phyloP scores from a whole-genome alignment of 1,140 invertebrate species.

The Hyles vespertilio region DNA sequence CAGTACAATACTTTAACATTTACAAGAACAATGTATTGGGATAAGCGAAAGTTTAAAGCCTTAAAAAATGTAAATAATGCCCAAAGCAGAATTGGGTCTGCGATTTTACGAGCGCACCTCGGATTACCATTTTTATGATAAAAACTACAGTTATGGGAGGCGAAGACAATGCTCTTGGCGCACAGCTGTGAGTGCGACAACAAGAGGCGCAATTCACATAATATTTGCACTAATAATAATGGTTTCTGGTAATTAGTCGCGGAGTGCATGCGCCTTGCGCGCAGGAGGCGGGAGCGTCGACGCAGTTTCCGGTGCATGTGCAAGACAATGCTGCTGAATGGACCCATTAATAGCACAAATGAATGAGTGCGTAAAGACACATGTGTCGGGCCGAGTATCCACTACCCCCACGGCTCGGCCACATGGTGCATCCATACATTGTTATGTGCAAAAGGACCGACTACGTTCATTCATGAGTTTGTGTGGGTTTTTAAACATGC shows the following conservation, averaged over 20 bases:
- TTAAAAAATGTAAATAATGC: too few relatives aligned
- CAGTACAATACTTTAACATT: too few relatives aligned
- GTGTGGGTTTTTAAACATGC: conserved; percentile 11
- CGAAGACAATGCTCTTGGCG: not conserved
- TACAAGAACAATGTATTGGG: not conserved
- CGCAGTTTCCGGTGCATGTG: conserved; percentile 65
- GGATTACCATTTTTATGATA: not conserved
- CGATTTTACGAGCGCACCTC: not conserved
- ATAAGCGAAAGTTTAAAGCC: too few relatives aligned
- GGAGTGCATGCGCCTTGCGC: conserved; percentile 13
- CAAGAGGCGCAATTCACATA: not conserved
- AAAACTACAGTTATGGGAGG: not conserved
- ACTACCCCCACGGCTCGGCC: conserved; percentile 46
- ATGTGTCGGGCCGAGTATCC: conserved; percentile 45
- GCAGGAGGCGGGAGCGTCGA: conserved; percentile 28
- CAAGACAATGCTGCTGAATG: conserved; percentile 68
- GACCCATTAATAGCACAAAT: conserved; percentile 66
- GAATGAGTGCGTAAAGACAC: conserved; percentile 67
- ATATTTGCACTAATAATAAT: conserved; percentile 31
- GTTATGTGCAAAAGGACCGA: conserved; percentile 61
- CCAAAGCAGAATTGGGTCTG: too few relatives aligned
- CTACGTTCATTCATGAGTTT: conserved; percentile 46
- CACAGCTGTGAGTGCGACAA: not conserved
- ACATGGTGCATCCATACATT: conserved; percentile 47
- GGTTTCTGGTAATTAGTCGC: conserved; percentile 62